Conservation (phyloP, 1,140 invertebrate genomes). For the Formica exsecta region DNA sequence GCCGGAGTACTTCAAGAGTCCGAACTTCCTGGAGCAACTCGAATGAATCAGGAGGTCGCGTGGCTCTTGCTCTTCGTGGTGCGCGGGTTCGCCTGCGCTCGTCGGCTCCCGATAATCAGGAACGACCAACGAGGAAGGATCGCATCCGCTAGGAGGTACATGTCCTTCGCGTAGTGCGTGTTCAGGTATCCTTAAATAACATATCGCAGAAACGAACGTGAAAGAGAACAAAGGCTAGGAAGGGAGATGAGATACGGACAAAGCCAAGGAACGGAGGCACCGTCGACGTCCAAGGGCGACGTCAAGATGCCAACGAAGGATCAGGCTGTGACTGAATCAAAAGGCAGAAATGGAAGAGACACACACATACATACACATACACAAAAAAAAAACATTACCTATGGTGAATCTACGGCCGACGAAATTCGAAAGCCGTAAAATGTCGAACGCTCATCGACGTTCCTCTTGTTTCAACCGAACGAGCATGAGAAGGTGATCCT, state of each 20-base stretch:
- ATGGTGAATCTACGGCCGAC: slow-evolving; percentile 25
- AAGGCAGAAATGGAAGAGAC: slow-evolving; percentile 54
- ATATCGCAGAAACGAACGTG: slow-evolving; percentile 78
- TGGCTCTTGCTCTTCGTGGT: slow-evolving; percentile 81
- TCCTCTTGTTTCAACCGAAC: slow-evolving; percentile 57
- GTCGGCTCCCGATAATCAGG: slow-evolving; percentile 74
- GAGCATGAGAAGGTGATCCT: slow-evolving; percentile 61
- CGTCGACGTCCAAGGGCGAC: slow-evolving; percentile 41
- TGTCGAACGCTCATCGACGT: slow-evolving; percentile 60
- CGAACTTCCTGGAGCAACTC: slow-evolving; percentile 99
- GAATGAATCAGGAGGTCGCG: slow-evolving; percentile 90
- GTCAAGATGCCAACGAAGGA: slow-evolving; percentile 70
- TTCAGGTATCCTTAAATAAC: slow-evolving; percentile 80
- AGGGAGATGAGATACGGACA: slow-evolving; percentile 42
- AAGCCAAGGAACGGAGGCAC: slow-evolving; percentile 47
- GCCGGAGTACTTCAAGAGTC: slow-evolving; percentile 99
- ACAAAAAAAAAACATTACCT: slow-evolving; percentile 21
- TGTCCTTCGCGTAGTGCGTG: slow-evolving; percentile 76
- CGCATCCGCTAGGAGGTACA: slow-evolving; percentile 74
- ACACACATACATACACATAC: slow-evolving; percentile 31
- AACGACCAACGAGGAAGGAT: slow-evolving; percentile 75
- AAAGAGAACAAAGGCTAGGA: slow-evolving; percentile 65
- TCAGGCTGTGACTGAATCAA: slow-evolving; percentile 76
- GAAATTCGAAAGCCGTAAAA: slow-evolving; percentile 56
- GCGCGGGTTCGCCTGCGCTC: slow-evolving; percentile 73